Percentiles rank a stretch among this genome's conserved stretches.
These are phyloP conservation scores for Paramuricea clavata DNA, from an alignment of 92 coral and sea anemone genomes.

Conservation along the genomic window DNA sequence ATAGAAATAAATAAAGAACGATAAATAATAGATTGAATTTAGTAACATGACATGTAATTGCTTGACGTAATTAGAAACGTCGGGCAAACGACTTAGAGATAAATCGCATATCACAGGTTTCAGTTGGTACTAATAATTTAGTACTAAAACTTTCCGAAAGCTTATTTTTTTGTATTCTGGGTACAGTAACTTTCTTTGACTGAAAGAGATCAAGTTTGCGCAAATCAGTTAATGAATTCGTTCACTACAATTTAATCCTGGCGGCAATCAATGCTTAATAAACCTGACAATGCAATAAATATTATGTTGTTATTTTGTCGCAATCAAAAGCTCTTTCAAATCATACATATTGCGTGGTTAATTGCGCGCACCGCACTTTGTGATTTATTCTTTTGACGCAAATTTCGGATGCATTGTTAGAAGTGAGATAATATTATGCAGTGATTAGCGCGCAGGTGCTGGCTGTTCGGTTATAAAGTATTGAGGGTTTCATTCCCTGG, in stretches of 20 bases:
- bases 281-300: not conserved
- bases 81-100: no score
- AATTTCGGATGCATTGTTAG: slow-evolving; percentile 1
- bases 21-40: not conserved
- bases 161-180: no score
- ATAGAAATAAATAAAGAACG: not conserved
- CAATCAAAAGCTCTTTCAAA: not conserved
- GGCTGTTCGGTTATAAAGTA: not conserved
- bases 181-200: no score
- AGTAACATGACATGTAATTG: no score
- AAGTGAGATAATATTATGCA: not conserved
- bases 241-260: not conserved
- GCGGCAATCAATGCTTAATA: not conserved
- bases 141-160: no score
- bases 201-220: not conserved
- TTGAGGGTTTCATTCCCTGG: not conserved
- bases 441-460: slow-evolving; percentile 9
- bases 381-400: not conserved
- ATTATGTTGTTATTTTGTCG: not conserved
- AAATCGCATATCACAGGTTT: no score
- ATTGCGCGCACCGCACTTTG: not conserved
- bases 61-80: no score
- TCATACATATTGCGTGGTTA: not conserved
- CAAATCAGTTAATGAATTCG: not conserved
- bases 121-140: no score